Evolutionary conservation across 2,797 vertebrate genomes (phyloP).

Genomic region (Pempheris klunzingeri): DNA sequence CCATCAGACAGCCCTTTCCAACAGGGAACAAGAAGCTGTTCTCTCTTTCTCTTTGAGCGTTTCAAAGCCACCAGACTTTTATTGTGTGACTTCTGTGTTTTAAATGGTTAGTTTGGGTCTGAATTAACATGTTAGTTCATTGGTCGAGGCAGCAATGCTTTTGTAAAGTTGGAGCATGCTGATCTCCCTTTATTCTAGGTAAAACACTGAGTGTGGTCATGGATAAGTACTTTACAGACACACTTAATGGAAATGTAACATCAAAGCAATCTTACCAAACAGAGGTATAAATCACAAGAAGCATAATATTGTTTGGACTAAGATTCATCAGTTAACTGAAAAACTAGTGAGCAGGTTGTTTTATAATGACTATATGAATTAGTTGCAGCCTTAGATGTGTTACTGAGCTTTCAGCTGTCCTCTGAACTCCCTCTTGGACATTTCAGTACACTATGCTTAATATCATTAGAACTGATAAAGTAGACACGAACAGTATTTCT

Average conservation of each 20-base stretch:
- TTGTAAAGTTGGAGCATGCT: no score
- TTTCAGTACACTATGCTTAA: not conserved
- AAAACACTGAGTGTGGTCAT: no score
- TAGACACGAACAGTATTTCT: slow-evolving; percentile 27
- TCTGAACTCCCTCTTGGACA: slow-evolving; percentile 6
- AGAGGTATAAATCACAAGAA: not conserved
- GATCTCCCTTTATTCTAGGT: no score
- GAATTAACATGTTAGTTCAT: no score
- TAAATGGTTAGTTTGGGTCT: no score
- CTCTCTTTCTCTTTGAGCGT: no score
- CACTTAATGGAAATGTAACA: not conserved
- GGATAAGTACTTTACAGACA: no score
- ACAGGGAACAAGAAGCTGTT: no score
- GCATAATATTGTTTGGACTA: not conserved
- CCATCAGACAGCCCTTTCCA: no score
- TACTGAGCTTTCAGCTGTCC: slow-evolving; percentile 3
- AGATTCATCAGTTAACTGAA: not conserved
- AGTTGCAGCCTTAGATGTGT: not conserved
- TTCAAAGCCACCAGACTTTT: no score
- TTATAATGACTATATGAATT: not conserved
- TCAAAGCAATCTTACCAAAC: not conserved
- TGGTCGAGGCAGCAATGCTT: no score
- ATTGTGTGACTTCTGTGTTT: no score
- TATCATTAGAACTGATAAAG: slow-evolving; percentile 17
- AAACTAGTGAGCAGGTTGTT: not conserved